Base-by-base conservation (phyloP, 2,888 invertebrate species). In the Megaustenia siamemsis region DNA sequence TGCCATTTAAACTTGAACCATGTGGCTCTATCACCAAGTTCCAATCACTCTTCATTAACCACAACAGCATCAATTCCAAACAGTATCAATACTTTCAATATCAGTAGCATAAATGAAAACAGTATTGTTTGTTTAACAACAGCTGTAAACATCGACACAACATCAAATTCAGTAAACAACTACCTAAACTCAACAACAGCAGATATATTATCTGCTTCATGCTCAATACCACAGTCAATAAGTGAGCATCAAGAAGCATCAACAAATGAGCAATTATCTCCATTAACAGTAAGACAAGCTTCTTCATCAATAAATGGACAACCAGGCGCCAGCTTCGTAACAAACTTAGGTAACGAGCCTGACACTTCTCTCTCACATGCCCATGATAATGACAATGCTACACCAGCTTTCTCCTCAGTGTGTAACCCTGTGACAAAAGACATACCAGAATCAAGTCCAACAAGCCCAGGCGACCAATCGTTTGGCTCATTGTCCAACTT, bases 401-500 rank as follows among this genome's bases (percentile, higher is more conserved):
- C 12, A 4, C 40, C 77, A 12, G n/a, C n/a, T 21, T 40, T 24
- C 60, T 21, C 76, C 38, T 21, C 76, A 10, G 49, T 35, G 28
- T 12, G 32, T 12, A 71, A 38, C 38, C 45, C 49, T 18, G 5
- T 32, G 32, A 45, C 28, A 6, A 75, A 75, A 45, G 73, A 77
- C 21, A 35, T 24, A 24, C n/a, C 21, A 38, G 15, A 49, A n/a
- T n/a, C 18, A 6, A 49, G 43, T 45, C 68, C 87, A 32, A 32
- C 76, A 24, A 86, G 79, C 32, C 84, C 84, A n/a, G 56, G 71
- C 28, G 63, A 66, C 15, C 28, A 81, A n/a, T 76, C 76, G 0
- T 43, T 43, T 32, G 86, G 86, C 35, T 86, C 86, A n/a, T 40
- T 21, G 15, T 75, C 88, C 24, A 71, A 49, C 15, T 88, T 90